These are phyloP conservation scores for Sipha flava DNA, from an alignment of 1,140 invertebrate species.

Conservation along the genomic window DNA sequence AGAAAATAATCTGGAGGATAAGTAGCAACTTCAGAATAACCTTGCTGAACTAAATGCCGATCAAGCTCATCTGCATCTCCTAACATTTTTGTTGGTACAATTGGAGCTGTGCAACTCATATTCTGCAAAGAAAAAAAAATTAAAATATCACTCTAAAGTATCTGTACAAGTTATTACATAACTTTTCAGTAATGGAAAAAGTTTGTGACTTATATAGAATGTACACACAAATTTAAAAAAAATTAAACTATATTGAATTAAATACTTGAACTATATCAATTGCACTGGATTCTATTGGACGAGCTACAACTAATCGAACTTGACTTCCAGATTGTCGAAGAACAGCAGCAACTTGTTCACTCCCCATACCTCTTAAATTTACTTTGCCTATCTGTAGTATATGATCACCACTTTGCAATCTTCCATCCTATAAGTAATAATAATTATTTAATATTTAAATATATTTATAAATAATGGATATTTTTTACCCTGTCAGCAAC, in stretches of 20 bases:
- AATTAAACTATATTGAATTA: background rate
- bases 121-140: slow-evolving; percentile 47
- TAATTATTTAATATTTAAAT: background rate
- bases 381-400: slow-evolving; percentile 89
- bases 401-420: slow-evolving; percentile 85
- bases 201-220: too few species aligned
- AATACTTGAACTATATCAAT: slow-evolving; percentile 44
- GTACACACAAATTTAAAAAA: background rate
- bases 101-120: slow-evolving; percentile 63
- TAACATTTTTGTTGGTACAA: slow-evolving; percentile 74
- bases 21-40: slow-evolving; percentile 45
- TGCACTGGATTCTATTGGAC: slow-evolving; percentile 67
- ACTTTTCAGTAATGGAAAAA: background rate
- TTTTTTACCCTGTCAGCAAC: slow-evolving; percentile 72
- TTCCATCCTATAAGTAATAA: slow-evolving; percentile 57
- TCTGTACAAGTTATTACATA: background rate
- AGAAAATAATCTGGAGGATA: slow-evolving; percentile 8
- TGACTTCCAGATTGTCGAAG: slow-evolving; percentile 75
- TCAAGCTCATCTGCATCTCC: slow-evolving; percentile 79
- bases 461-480: background rate
- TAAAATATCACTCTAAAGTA: too few species aligned
- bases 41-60: slow-evolving; percentile 70
- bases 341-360: slow-evolving; percentile 87
- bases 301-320: slow-evolving; percentile 81
- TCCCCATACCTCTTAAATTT: slow-evolving; percentile 81